Percentiles rank a stretch among this genome's conserved stretches.
Conservation (phyloP, 1,140 invertebrate genomes). For the Caenorhabditis latens region DNA sequence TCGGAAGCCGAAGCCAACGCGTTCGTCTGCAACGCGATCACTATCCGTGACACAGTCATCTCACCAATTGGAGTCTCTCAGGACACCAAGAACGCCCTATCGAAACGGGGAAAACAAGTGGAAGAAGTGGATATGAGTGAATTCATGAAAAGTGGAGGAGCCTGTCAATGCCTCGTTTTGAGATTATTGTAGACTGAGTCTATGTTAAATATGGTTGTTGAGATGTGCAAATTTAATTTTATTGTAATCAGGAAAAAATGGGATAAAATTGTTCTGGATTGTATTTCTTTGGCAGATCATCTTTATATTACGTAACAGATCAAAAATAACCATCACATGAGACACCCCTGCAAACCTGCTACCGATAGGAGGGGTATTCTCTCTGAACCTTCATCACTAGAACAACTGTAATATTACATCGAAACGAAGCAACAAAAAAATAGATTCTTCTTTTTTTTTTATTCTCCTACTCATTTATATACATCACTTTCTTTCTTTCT, state of each 20-base stretch:
- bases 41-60: conserved; percentile 71
- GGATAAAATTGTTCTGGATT: no score
- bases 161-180: conserved; percentile 76
- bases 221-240: no score
- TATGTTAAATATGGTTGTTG: conserved; percentile 4
- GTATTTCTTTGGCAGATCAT: no score
- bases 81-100: conserved; percentile 68
- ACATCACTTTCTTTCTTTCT: conserved; percentile 4
- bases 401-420: conserved; percentile 29
- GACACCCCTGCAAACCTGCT: background rate
- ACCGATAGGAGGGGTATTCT: no score
- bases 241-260: no score
- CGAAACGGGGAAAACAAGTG: conserved; percentile 70
- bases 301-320: background rate
- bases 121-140: conserved; percentile 77
- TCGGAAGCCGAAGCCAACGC: conserved; percentile 73
- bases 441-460: background rate
- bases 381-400: conserved; percentile 14
- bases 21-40: conserved; percentile 77
- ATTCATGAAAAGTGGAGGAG: conserved; percentile 77
- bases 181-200: conserved; percentile 68
- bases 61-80: conserved; percentile 72
- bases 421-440: background rate
- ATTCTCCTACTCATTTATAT: background rate
- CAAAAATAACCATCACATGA: background rate